Conservation (phyloP, 2,797 vertebrate genomes). For the Manis pentadactyla region DNA sequence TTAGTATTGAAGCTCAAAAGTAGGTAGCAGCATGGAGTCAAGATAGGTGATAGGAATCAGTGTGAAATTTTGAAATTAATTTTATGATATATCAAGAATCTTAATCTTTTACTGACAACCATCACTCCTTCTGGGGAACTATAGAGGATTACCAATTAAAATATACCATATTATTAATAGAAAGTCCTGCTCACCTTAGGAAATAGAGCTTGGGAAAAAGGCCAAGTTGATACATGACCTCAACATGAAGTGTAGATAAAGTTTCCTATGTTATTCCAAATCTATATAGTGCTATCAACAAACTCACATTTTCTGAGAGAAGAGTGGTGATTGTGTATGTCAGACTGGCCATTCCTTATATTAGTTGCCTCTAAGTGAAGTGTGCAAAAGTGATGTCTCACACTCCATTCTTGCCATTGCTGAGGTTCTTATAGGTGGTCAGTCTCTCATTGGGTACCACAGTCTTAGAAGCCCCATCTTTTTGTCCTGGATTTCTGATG, state of each 20-base stretch:
- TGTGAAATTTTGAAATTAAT: background rate
- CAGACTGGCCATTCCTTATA: background rate
- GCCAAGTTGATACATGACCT: background rate
- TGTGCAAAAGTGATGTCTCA: background rate
- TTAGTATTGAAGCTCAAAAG: background rate
- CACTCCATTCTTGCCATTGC: background rate
- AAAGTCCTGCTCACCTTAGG: background rate
- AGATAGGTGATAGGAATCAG: background rate
- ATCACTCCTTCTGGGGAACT: background rate
- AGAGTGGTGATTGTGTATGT: background rate
- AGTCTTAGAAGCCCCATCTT: background rate
- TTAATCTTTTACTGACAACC: background rate
- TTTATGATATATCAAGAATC: background rate
- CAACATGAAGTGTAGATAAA: background rate
- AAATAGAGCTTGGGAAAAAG: background rate
- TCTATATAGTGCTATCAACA: background rate
- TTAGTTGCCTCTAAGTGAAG: background rate
- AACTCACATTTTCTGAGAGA: background rate
- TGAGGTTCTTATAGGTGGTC: background rate
- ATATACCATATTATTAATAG: background rate
- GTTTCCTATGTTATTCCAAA: background rate
- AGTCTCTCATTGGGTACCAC: rapidly evolving
- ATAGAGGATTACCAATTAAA: background rate
- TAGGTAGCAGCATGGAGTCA: background rate
- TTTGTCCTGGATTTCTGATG: background rate